Evolutionary conservation across 2,797 vertebrate species (phyloP).

Genomic region (Poecilia gillii): DNA sequence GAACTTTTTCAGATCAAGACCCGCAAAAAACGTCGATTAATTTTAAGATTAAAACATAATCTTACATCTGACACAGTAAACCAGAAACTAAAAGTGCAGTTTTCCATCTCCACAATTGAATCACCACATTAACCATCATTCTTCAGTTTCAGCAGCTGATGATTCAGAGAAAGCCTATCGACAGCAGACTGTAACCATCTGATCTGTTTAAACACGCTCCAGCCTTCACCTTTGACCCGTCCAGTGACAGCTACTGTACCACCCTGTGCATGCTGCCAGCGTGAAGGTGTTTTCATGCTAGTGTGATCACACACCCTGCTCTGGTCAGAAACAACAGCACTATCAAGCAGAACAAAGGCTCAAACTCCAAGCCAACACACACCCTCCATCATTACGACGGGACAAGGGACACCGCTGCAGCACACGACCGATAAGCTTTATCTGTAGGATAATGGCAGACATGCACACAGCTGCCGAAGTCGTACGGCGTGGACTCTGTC

Average conservation of each 20-base stretch:
- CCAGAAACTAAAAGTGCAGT: not conserved
- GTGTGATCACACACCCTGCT: not conserved
- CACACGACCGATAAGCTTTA: constrained; percentile 60
- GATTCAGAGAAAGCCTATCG: constrained; percentile 6
- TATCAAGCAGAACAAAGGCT: constrained; percentile 79
- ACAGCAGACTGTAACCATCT: not conserved
- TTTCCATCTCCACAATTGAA: not conserved
- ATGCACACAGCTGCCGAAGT: constrained; percentile 16
- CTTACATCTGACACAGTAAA: not conserved
- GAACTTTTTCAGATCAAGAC: not conserved
- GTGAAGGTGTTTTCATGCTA: not conserved
- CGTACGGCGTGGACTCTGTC: not conserved
- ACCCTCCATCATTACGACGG: constrained; percentile 42
- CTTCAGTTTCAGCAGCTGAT: not conserved
- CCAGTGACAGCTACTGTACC: not conserved
- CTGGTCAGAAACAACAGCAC: constrained; percentile 10
- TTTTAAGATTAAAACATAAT: not conserved
- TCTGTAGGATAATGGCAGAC: constrained; percentile 18
- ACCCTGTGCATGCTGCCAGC: not conserved
- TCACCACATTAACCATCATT: not conserved
- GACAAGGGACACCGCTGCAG: constrained; percentile 45
- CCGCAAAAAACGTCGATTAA: not conserved
- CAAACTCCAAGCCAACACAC: constrained; percentile 36
- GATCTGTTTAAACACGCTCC: not conserved
- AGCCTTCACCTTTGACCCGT: constrained; percentile 24